These are phyloP conservation scores for Orientallactaga bullata DNA, from an alignment of 2,113 vertebrate genomes.

Conservation along the genomic window DNA sequence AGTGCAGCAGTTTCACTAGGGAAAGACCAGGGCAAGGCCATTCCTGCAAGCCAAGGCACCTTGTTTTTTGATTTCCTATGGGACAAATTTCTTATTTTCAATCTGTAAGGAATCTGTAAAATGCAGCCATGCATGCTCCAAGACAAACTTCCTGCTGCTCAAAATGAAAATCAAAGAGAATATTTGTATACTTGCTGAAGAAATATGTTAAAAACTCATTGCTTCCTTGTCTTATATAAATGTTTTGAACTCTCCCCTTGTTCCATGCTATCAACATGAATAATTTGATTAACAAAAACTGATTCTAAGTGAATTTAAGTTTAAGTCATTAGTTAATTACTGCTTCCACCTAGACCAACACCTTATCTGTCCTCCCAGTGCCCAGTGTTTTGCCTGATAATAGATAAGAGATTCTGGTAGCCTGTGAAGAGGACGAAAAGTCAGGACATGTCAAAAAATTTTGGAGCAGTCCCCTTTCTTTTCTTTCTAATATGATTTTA, in stretches of 20 bases:
- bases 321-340: slow-evolving; percentile 53
- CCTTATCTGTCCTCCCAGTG: background rate
- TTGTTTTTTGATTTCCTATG: background rate
- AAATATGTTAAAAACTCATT: background rate
- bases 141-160: background rate
- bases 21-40: background rate
- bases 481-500: background rate
- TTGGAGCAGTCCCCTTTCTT: accelerated
- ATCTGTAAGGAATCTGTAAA: background rate
- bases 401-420: slow-evolving; percentile 11
- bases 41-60: background rate
- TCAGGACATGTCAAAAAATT: background rate
- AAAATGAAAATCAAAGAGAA: background rate
- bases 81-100: background rate
- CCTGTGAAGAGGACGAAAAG: slow-evolving; percentile 6
- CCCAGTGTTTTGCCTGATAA: background rate
- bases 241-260: background rate
- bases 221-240: slow-evolving; percentile 6
- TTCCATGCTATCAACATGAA: slow-evolving; percentile 12
- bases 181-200: background rate
- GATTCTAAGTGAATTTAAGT: slow-evolving; percentile 37
- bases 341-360: background rate
- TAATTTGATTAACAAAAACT: slow-evolving; percentile 35
- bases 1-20: background rate
- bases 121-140: background rate